Conservation (phyloP, 2,113 vertebrate species). For the Cheirogaleus medius region DNA sequence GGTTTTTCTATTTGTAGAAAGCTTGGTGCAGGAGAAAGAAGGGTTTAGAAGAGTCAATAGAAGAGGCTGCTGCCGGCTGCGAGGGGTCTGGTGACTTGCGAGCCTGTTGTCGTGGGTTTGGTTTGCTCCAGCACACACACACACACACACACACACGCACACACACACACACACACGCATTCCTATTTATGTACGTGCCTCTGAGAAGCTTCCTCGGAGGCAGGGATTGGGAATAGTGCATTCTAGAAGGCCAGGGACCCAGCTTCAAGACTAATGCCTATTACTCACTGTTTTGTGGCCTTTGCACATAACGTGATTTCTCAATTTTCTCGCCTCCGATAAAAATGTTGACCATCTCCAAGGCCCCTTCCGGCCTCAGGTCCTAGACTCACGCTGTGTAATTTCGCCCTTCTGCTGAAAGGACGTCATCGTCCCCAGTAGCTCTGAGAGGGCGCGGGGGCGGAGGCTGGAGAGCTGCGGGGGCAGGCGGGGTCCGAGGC, state of each 20-base stretch:
- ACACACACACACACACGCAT: rapidly evolving
- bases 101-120: rapidly evolving
- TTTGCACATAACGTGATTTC: rapidly evolving
- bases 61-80: rapidly evolving
- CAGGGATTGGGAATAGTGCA: rapidly evolving
- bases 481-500: rapidly evolving
- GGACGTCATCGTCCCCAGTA: not conserved
- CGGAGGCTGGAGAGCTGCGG: rapidly evolving
- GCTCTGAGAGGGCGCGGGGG: not conserved
- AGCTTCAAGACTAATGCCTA: rapidly evolving
- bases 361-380: not conserved
- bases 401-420: not conserved
- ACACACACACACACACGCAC: too few species aligned
- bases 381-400: too few species aligned
- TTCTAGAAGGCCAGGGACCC: rapidly evolving
- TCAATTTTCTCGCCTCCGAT: not conserved
- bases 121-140: not conserved
- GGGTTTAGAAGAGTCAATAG: not conserved
- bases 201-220: not conserved
- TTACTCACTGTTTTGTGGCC: rapidly evolving
- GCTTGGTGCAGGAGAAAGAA: not conserved
- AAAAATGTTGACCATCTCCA: not conserved
- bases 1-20: not conserved
- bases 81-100: rapidly evolving
- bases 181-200: rapidly evolving